phyloP scores from a whole-genome alignment of 2,888 invertebrate genomes.

The Sturmia bella region DNA sequence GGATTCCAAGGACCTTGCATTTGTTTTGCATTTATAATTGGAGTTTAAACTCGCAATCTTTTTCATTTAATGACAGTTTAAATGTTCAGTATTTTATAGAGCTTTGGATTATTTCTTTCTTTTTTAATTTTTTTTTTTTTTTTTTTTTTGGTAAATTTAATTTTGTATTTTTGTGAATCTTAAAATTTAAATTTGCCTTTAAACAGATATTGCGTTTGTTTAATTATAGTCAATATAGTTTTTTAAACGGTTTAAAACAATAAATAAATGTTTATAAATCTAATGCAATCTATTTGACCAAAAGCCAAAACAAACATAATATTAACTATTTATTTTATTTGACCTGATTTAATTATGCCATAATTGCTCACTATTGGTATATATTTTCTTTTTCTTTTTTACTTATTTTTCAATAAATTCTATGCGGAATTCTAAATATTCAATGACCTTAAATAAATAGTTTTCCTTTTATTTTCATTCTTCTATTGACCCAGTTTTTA shows the following conservation, averaged over 20 bases:
- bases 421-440: conserved; percentile 33
- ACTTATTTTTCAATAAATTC: conserved; percentile 10
- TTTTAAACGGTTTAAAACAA: neutral
- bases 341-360: conserved; percentile 20
- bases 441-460: conserved; percentile 56
- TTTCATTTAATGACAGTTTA: too few relatives aligned
- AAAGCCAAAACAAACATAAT: neutral
- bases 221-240: neutral
- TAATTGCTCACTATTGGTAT: conserved; percentile 35
- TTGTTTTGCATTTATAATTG: too few relatives aligned
- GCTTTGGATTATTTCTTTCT: too few relatives aligned
- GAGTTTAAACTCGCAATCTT: too few relatives aligned
- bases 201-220: too few relatives aligned
- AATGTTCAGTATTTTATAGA: too few relatives aligned
- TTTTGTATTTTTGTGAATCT: too few relatives aligned
- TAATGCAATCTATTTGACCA: conserved; percentile 13
- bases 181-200: neutral
- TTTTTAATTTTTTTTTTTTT: too few relatives aligned
- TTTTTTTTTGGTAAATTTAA: too few relatives aligned
- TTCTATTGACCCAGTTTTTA: conserved; percentile 54
- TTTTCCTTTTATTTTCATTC: conserved; percentile 34
- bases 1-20: too few relatives aligned
- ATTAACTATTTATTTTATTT: conserved; percentile 4
- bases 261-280: conserved; percentile 19
- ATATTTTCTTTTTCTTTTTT: too few relatives aligned